Base-by-base conservation (phyloP, 35 echinoderm and acorn worm genomes). In the Eucidaris tribuloides region DNA sequence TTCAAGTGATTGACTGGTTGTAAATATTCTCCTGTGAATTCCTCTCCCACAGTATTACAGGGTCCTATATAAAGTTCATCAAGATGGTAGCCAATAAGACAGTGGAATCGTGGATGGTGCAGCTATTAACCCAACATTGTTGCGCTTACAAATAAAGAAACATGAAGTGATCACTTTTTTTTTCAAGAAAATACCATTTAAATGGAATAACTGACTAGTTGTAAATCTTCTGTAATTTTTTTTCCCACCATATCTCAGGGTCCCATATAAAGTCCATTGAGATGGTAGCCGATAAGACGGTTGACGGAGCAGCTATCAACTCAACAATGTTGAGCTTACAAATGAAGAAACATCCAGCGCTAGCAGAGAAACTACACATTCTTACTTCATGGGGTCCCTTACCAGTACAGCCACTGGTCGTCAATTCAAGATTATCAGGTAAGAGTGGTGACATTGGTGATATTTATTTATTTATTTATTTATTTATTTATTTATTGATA, bases 371-470 rank as follows among this genome's bases (percentile, higher is more conserved):
- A 14, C 74, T 94, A 14, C 65, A 89, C 27, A 72, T 94, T 4
- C 52, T 94, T 57, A 89, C 72, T 18, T 94, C 92, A 19, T 94
- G 86, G 86, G 92, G 92, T 52, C 86, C 92, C 24, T 58, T 89
- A 22, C 70, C 86, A n/a, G 77, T 82, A 7, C 82, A 94, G 18
- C 92, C 92, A 28, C 71, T 85, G 22, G 87, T 89, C 29, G 60
- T 85, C 61, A 94, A 84, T 42, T 44, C 81, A 41, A 89, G 87
- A 68, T 48, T 94, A 46, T 77, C 92, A 62, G 82, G 92, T 94
- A 46, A 71, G 92, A n/a, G n/a, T n/a, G n/a, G n/a, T n/a, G n/a
- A n/a, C n/a, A n/a, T n/a, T n/a, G n/a, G n/a, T n/a, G n/a, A n/a
- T n/a, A n/a, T n/a, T n/a, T n/a, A n/a, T n/a, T n/a, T n/a, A n/a